Evolutionary conservation across 2,888 invertebrate genomes (phyloP).

Genomic region (Minunthozetes semirufus): DNA sequence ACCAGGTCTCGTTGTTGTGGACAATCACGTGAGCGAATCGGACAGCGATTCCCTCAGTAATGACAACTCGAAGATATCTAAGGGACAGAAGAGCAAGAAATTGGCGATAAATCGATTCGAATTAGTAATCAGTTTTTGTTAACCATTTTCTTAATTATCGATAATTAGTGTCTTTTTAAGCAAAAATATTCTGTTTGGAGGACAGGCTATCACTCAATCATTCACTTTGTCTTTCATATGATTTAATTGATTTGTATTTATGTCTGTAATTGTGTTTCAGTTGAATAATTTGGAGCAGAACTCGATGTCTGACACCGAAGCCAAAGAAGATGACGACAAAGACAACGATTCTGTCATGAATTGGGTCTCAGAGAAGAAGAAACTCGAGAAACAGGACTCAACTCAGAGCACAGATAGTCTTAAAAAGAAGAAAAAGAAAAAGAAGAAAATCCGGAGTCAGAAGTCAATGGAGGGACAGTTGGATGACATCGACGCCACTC

Average conservation of each 20-base stretch:
- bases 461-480: constrained; percentile 59
- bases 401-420: constrained; percentile 52
- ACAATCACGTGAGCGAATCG: constrained; percentile 51
- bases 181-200: too few relatives aligned
- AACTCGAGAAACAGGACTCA: constrained; percentile 42
- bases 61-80: constrained; percentile 37
- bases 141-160: too few relatives aligned
- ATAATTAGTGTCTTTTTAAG: too few relatives aligned
- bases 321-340: constrained; percentile 60
- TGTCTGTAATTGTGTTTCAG: neutral
- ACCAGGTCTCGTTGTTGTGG: constrained; percentile 45
- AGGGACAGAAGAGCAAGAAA: constrained; percentile 41
- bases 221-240: neutral
- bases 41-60: constrained; percentile 44
- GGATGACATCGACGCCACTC: constrained; percentile 61
- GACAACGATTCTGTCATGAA: constrained; percentile 55
- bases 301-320: constrained; percentile 43
- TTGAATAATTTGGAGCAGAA: constrained; percentile 20
- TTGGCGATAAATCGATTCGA: constrained; percentile 57
- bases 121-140: constrained; percentile 54
- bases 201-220: too few relatives aligned
- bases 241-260: neutral
- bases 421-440: constrained; percentile 58
- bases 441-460: constrained; percentile 42
- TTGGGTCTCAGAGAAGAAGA: constrained; percentile 48